These are phyloP conservation scores for Ciconia stormi DNA, from an alignment of 2,113 vertebrate genomes.

Conservation along the genomic window DNA sequence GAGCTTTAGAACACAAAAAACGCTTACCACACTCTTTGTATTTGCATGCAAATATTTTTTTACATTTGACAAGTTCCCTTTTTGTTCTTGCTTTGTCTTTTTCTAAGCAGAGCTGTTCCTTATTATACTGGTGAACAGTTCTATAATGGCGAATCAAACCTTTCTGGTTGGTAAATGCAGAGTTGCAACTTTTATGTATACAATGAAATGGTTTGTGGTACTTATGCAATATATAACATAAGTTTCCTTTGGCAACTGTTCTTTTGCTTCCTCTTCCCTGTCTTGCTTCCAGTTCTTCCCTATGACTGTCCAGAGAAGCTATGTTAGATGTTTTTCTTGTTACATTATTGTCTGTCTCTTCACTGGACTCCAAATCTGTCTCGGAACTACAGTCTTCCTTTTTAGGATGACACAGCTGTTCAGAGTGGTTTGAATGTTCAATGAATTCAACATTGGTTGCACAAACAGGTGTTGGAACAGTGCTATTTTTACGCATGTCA, in stretches of 20 bases:
- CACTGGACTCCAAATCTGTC: constrained; percentile 78
- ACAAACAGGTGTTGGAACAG: constrained; percentile 2
- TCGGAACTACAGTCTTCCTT: constrained; percentile 78
- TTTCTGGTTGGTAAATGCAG: constrained; percentile 89
- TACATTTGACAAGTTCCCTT: constrained; percentile 83
- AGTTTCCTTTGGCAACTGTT: constrained; percentile 87
- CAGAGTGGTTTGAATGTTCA: constrained; percentile 35
- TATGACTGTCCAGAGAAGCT: constrained; percentile 67
- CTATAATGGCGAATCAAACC: constrained; percentile 92
- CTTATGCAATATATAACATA: constrained; percentile 90
- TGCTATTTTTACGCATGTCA: constrained; percentile 48
- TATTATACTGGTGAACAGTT: constrained; percentile 90
- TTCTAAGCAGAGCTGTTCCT: constrained; percentile 89
- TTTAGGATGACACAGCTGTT: constrained; percentile 61
- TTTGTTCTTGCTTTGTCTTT: constrained; percentile 84
- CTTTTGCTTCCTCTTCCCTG: constrained; percentile 87
- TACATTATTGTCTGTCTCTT: constrained; percentile 68
- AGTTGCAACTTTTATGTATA: constrained; percentile 90
- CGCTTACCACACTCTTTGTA: constrained; percentile 83
- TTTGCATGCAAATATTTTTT: constrained; percentile 83
- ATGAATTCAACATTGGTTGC: neutral
- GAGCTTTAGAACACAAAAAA: constrained; percentile 79
- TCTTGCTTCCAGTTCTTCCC: constrained; percentile 74
- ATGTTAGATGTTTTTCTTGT: constrained; percentile 61
- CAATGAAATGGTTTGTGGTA: constrained; percentile 96